Evolutionary conservation across 92 coral and sea anemone genomes (phyloP), one percentile per base, ranked within the genome.

Genomic region (Palythoa heliodiscus): DNA sequence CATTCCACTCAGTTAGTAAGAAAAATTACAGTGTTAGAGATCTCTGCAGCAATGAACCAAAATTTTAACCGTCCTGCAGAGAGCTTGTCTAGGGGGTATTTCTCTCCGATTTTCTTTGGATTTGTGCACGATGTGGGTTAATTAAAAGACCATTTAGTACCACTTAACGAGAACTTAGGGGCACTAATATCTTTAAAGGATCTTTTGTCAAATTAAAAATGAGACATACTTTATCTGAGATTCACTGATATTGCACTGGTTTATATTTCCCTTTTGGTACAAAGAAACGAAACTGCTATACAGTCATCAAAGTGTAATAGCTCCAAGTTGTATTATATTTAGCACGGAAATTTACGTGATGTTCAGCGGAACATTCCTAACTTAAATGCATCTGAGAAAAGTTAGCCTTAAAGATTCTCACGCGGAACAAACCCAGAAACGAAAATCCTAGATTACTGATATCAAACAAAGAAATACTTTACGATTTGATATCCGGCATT

Each of bases 261-360:
- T 19, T 80, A 19, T 6, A 52, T 63, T 78, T 67, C 37, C 72
- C 23, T 43, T 11, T 78, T 67, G 68, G 68, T 78, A 78, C 55
- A 61, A 58, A 17, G 54, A 43, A 78, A 20, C 60, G 47, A 47
- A 64, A 64, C 70, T 61, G 16, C 54, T 77, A 4, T 7, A 43
- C 52, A 60, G 24, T 58, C 74, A 80, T 22, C 40, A 43, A n/a
- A 40, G 38, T 80, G 73, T 48, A 47, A 80, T 80, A 19, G 63
- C 48, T 17, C 40, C 7, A 48, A 52, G 1, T 68, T 43, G 10
- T 40, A 24, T 7, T 11, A 5, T n/a, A 7, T 24, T 37, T 38
- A 64, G 52, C 84, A 80, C 84, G 84, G 84, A 80, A 80, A 80
- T 15, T 80, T 67, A 47, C 84, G 84, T 80, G 84, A 80, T 52